Conservation (phyloP, 35 echinoderm and acorn worm genomes). For the Eucidaris tribuloides region DNA sequence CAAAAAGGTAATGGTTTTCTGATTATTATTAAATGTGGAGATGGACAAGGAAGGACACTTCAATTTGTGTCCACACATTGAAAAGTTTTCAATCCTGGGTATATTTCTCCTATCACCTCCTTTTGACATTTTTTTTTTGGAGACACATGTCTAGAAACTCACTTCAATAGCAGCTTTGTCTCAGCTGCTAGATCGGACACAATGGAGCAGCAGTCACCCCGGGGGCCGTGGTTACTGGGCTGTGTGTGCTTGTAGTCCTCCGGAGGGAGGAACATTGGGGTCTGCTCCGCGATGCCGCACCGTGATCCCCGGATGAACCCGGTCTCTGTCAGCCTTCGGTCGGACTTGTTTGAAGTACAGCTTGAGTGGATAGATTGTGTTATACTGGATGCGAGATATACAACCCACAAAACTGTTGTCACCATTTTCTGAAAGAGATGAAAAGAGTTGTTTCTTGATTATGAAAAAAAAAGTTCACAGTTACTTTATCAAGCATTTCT, state of each 20-base stretch:
- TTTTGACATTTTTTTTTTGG: background rate
- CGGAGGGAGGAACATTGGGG: slow-evolving; percentile 9
- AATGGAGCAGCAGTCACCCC: slow-evolving; percentile 1
- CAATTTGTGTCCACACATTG: too few relatives aligned
- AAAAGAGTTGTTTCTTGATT: background rate
- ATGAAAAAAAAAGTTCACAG: background rate
- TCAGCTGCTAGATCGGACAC: slow-evolving; percentile 28
- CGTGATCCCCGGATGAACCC: slow-evolving; percentile 57
- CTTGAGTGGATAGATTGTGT: slow-evolving; percentile 63
- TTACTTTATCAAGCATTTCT: background rate
- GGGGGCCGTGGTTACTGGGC: background rate
- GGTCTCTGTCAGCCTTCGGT: slow-evolving; percentile 33
- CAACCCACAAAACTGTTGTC: slow-evolving; percentile 59
- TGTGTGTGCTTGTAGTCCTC: background rate
- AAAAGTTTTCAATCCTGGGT: background rate
- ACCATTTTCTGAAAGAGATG: slow-evolving; percentile 3
- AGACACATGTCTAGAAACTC: slow-evolving; percentile 17
- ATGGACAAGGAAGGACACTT: too few relatives aligned
- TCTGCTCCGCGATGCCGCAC: slow-evolving; percentile 56
- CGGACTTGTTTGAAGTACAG: slow-evolving; percentile 20
- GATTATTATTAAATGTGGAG: too few relatives aligned
- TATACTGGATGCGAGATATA: slow-evolving; percentile 82
- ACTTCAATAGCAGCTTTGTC: slow-evolving; percentile 91
- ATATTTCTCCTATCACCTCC: background rate
- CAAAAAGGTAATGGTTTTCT: too few relatives aligned